Conservation (phyloP, 2,113 vertebrate species). For the Calypte anna region DNA sequence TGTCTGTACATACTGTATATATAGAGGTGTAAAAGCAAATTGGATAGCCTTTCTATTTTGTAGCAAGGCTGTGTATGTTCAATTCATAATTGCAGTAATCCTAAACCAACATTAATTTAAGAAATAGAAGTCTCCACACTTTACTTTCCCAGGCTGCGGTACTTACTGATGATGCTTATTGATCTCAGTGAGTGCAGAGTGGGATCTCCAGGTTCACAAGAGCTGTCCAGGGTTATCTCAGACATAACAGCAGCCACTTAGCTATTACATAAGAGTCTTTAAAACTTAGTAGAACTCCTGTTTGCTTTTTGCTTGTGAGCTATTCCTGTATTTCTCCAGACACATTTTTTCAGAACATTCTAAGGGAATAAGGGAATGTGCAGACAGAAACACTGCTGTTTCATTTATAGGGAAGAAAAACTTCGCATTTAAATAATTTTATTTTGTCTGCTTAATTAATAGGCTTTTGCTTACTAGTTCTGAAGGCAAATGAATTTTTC, state of each 20-base stretch:
- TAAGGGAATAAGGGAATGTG: neutral
- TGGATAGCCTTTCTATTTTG: neutral
- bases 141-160: neutral
- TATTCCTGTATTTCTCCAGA: neutral
- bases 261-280: neutral
- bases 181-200: neutral
- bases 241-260: neutral
- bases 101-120: neutral
- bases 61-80: rapidly evolving
- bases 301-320: neutral
- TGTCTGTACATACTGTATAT: neutral
- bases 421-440: neutral
- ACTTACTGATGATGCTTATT: neutral
- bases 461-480: neutral
- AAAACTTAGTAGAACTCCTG: neutral
- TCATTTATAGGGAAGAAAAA: neutral
- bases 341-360: neutral
- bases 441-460: neutral
- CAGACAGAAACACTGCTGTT: neutral
- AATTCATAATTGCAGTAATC: neutral
- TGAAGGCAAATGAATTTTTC: neutral
- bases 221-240: neutral
- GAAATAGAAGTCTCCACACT: neutral
- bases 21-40: neutral
- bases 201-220: neutral